Base-by-base conservation (phyloP, 1,140 invertebrate genomes). In the Idris sp. region DNA sequence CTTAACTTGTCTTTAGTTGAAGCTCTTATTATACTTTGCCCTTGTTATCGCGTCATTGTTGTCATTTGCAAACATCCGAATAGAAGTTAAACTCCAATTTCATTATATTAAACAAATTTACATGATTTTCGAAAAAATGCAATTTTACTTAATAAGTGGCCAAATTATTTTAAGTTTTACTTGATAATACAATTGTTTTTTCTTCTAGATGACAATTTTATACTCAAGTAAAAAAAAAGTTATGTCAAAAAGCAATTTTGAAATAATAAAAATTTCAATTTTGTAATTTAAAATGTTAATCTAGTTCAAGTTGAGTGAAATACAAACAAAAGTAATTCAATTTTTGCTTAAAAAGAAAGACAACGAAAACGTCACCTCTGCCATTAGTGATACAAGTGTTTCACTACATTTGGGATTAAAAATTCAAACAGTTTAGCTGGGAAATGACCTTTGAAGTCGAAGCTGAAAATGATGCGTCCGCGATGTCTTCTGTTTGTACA, bases 1-100 rank as follows among this genome's bases (percentile, higher is more conserved):
- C 48, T 64, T 73, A 69, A 69, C 59, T 61, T 62, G 58, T 64
- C 68, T 64, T 74, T 74, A 74, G 49, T 43, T 48, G 35, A 54
- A 41, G 18, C 56, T 67, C 35, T 74, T 56, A 69, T 69, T 74
- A 59, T 71, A 56, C 59, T 43, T 65, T 58, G 7, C 36, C 7
- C 54, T 61, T 43, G 46, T 71, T 71, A 65, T 46, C 46, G 28
- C 26, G 48, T 69, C 46, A 59, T 53, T 69, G 56, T 58, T 68
- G 49, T 74, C 68, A 64, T 76, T 68, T 48, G 43, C 54, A 38
- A 61, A 9, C 14, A 7, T 9, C 10, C 8, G 51, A 56, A 9
- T 56, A 43, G 59, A 68, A 64, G 18, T 69, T 33, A 13, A 59
- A 53, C 19, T 25, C 14, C 22, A 61, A 48, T 40, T 36, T 5